These are phyloP conservation scores for Marmota monax DNA, from an alignment of 2,113 vertebrate genomes.

Conservation along the genomic window DNA sequence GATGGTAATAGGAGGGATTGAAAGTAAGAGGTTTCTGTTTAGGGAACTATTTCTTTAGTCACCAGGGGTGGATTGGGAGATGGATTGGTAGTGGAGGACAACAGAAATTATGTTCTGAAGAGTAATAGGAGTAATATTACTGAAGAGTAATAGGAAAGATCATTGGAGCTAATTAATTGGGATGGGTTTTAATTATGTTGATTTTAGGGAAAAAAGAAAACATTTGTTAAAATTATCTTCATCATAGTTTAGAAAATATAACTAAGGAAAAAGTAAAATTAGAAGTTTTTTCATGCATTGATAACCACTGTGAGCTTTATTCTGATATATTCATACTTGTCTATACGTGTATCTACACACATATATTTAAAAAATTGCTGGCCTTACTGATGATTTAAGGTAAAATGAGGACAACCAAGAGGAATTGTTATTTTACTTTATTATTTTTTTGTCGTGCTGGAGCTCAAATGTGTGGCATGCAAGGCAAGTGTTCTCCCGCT, in stretches of 20 bases:
- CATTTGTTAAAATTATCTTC: background rate
- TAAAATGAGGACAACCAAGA: background rate
- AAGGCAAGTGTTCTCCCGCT: no score
- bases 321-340: background rate
- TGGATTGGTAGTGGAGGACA: background rate
- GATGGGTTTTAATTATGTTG: no score
- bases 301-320: background rate
- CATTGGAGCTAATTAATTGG: no score
- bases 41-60: background rate
- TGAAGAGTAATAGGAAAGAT: no score
- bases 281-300: background rate
- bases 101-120: slow-evolving; percentile 1
- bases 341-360: background rate
- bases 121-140: background rate
- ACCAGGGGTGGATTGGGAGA: background rate
- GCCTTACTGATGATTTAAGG: background rate
- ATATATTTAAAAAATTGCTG: background rate
- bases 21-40: slow-evolving; percentile 31
- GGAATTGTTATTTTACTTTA: no score
- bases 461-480: no score
- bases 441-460: no score
- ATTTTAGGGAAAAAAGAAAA: no score
- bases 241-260: slow-evolving; percentile 38
- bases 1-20: background rate
- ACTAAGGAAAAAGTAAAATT: slow-evolving; percentile 34